Percentiles rank a stretch among this genome's conserved stretches.
Evolutionary conservation across 1,140 invertebrate species (phyloP).

Genomic region (Dufourea novaeangliae): DNA sequence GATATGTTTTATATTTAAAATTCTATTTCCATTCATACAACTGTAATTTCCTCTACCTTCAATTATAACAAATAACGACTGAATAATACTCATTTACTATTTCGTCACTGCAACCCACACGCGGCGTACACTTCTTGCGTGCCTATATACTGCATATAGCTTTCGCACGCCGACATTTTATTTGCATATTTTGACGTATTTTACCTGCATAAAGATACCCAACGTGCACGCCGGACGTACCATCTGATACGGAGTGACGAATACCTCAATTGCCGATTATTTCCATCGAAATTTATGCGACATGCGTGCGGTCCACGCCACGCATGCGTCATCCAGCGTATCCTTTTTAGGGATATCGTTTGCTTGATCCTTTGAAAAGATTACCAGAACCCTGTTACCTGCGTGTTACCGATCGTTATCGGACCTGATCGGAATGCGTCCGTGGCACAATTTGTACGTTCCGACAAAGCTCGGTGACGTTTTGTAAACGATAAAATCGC

Average conservation of each 20-base stretch:
- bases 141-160: background rate
- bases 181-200: background rate
- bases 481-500: slow-evolving; percentile 42
- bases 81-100: no score
- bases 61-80: no score
- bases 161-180: background rate
- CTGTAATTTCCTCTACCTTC: no score
- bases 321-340: background rate
- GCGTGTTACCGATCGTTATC: slow-evolving; percentile 49
- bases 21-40: no score
- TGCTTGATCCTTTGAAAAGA: slow-evolving; percentile 35
- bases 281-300: slow-evolving; percentile 7
- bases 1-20: no score
- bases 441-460: slow-evolving; percentile 60
- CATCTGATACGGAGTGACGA: slow-evolving; percentile 21
- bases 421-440: slow-evolving; percentile 33
- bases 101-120: no score
- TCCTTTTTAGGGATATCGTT: slow-evolving; percentile 44
- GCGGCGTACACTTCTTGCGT: background rate
- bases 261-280: slow-evolving; percentile 13
- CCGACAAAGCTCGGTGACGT: slow-evolving; percentile 56
- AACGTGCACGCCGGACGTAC: no score
- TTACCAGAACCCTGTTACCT: slow-evolving; percentile 37
- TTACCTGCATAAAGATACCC: background rate
- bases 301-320: slow-evolving; percentile 5